Base-by-base conservation (phyloP, 2,797 vertebrate genomes). In the Gallinago stenura region DNA sequence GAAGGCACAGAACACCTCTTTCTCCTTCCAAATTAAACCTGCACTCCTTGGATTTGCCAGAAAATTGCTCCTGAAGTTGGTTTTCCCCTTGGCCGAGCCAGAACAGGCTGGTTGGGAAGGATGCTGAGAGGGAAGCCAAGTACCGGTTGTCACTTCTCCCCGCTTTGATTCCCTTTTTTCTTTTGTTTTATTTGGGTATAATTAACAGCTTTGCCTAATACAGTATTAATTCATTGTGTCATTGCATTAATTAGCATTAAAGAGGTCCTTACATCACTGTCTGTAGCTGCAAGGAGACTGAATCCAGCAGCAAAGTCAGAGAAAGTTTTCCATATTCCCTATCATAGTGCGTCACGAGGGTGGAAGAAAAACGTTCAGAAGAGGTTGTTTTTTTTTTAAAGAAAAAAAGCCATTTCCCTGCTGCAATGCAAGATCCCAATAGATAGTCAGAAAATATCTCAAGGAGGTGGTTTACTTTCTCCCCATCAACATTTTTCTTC, bases 211-310 rank as follows among this genome's bases (percentile, higher is more conserved):
- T 97, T 94, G 85, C 53, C 90, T 90, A 96, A 95, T 90, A 91
- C 94, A 71, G 87, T 89, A 95, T 97, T 97, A 97, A 98, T 98
- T 97, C 95, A 83, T 97, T 93, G 96, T 97, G 91, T 91, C 90
- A 65, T 93, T 30, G 97, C 97, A 97, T 97, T 98, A 97, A 97
- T 97, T 98, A 97, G 95, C 97, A 97, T 97, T 97, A 97, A 98
- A 90, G 79, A 97, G 89, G 78, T 85, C 91, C 95, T 97, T 97
- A 95, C 95, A 96, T 98, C 94, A 97, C 81, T 94, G 73, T 89
- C 93, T 95, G 72, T 26, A 92, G 91, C 84, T 79, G 83, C 77
- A 77, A 95, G 78, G 83, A 89, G 83, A 77, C 66, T 0, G 0
- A 93, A 77, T 88, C 64, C 73, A 20, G 68, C 84, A 95, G 78